Percentiles rank a stretch among this genome's conserved stretches.
These are phyloP conservation scores for Eptatretus atami DNA, from an alignment of 2,797 vertebrate species.

Conservation along the genomic window DNA sequence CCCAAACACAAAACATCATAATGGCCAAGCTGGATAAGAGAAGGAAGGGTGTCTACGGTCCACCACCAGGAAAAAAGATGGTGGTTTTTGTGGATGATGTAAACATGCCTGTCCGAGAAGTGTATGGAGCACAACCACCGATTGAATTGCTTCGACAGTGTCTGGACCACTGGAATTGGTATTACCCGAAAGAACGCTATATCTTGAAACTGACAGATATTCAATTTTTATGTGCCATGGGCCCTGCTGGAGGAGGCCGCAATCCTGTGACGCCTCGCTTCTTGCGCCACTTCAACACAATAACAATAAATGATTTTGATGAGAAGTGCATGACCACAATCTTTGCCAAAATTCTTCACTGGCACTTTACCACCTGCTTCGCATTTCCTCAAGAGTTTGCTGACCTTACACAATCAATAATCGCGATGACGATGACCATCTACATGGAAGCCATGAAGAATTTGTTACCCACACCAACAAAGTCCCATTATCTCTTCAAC, in stretches of 20 bases:
- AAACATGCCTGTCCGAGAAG: slow-evolving; percentile 56
- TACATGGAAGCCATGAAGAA: slow-evolving; percentile 52
- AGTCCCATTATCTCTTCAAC: slow-evolving; percentile 72
- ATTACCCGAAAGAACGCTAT: slow-evolving; percentile 46
- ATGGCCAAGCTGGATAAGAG: slow-evolving; percentile 64
- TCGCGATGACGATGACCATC: slow-evolving; percentile 29
- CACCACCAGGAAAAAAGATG: slow-evolving; percentile 43
- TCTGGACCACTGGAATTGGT: slow-evolving; percentile 71
- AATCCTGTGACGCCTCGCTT: slow-evolving; percentile 46
- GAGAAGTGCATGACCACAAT: slow-evolving; percentile 50
- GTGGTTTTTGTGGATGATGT: slow-evolving; percentile 73
- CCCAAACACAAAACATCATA: slow-evolving; percentile 59
- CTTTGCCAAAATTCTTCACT: slow-evolving; percentile 47
- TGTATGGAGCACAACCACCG: slow-evolving; percentile 55
- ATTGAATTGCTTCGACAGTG: slow-evolving; percentile 62
- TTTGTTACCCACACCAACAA: slow-evolving; percentile 45
- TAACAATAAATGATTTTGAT: slow-evolving; percentile 61
- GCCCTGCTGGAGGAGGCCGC: slow-evolving; percentile 46
- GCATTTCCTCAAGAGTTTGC: slow-evolving; percentile 27
- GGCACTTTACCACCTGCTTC: slow-evolving; percentile 42
- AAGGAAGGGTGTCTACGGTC: slow-evolving; percentile 44
- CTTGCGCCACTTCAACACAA: slow-evolving; percentile 42
- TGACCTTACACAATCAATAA: slow-evolving; percentile 25
- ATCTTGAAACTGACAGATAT: slow-evolving; percentile 38
- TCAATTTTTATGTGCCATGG: slow-evolving; percentile 59